phyloP scores from a whole-genome alignment of 2,113 vertebrate genomes.

The Oryzias woworae region DNA sequence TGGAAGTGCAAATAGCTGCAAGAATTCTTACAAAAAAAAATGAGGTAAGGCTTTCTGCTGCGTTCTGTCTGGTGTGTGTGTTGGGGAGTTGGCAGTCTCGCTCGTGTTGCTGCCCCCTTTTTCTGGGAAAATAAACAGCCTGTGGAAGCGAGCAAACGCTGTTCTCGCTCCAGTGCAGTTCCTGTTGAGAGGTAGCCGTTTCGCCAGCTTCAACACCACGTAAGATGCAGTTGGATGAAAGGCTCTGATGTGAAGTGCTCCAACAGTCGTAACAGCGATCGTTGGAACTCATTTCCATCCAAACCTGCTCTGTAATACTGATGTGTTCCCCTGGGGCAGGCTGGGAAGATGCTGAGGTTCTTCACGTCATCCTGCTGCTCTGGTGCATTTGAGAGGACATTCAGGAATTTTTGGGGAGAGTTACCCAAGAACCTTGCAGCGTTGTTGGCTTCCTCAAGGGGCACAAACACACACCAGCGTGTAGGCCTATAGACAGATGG shows the following conservation, averaged over 20 bases:
- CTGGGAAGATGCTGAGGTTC: slow-evolving; percentile 30
- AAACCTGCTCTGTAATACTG: slow-evolving; percentile 39
- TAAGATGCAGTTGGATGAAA: not conserved
- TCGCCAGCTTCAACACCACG: slow-evolving; percentile 35
- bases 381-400: slow-evolving; percentile 16
- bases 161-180: slow-evolving; percentile 45
- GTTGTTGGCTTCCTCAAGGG: slow-evolving; percentile 49
- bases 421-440: slow-evolving; percentile 33
- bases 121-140: slow-evolving; percentile 24
- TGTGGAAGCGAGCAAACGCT: slow-evolving; percentile 31
- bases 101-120: too few species aligned
- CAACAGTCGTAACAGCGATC: slow-evolving; percentile 12
- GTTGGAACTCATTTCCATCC: slow-evolving; percentile 13
- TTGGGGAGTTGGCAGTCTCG: slow-evolving; percentile 25
- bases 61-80: slow-evolving; percentile 15
- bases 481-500: slow-evolving; percentile 36
- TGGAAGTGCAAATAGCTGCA: slow-evolving; percentile 64
- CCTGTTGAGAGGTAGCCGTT: slow-evolving; percentile 62
- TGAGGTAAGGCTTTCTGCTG: slow-evolving; percentile 32
- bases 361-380: slow-evolving; percentile 1
- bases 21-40: slow-evolving; percentile 12
- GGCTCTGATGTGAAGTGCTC: too few species aligned
- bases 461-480: slow-evolving; percentile 40
- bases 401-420: slow-evolving; percentile 39
- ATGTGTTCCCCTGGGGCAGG: slow-evolving; percentile 24